Percentiles rank a stretch among this genome's conserved stretches.
phyloP scores from a whole-genome alignment of 2,113 vertebrate genomes.

The Anthoscopus minutus region DNA sequence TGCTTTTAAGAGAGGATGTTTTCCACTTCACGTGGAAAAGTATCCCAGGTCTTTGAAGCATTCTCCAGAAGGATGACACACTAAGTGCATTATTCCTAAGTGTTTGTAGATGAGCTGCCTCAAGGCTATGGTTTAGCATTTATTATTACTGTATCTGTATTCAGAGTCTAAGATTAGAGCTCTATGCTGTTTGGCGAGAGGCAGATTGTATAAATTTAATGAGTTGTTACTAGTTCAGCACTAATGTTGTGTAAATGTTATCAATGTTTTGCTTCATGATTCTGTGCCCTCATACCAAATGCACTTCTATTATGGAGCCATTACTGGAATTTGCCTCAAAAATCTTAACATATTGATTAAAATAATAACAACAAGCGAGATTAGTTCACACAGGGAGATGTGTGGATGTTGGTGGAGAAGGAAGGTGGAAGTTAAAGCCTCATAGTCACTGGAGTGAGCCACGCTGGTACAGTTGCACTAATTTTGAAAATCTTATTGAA shows the following conservation, averaged over 20 bases:
- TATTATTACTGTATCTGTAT: background rate
- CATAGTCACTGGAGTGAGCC: background rate
- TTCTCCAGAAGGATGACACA: background rate
- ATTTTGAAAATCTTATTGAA: background rate
- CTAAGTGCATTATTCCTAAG: background rate
- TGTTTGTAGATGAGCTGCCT: background rate
- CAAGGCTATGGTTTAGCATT: conserved; percentile 11
- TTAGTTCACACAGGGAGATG: background rate
- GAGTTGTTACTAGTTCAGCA: conserved; percentile 5
- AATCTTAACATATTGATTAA: background rate
- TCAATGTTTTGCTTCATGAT: background rate
- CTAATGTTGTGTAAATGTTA: background rate
- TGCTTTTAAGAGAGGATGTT: background rate
- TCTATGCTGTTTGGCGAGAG: background rate
- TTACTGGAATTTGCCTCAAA: background rate
- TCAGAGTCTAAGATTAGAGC: background rate
- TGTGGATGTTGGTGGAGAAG: background rate
- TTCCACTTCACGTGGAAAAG: background rate
- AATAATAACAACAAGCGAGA: background rate
- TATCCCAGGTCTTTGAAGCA: background rate
- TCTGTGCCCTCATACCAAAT: background rate
- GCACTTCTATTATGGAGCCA: background rate
- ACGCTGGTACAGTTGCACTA: background rate
- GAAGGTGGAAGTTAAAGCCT: background rate
- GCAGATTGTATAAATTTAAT: conserved; percentile 31